A percentile compares a stretch with the other conserved stretches of the same genome.
Evolutionary conservation across 2,797 vertebrate genomes (phyloP).

Genomic region (Rachycentron canadum): DNA sequence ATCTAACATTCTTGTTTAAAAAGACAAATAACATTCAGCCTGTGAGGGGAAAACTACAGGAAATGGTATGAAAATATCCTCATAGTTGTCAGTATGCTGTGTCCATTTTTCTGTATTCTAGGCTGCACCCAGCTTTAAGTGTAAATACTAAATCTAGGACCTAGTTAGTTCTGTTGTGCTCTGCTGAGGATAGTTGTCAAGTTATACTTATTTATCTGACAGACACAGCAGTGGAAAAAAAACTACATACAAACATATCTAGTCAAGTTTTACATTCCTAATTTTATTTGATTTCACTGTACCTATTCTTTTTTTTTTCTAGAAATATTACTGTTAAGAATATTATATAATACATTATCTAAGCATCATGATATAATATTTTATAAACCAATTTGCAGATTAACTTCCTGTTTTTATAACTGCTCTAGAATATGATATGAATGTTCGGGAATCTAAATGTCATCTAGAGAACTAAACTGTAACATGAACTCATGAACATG

Average conservation of each 20-base stretch:
- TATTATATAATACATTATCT: neutral
- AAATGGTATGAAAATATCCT: slow-evolving; percentile 38
- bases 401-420: neutral
- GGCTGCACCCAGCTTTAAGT: neutral
- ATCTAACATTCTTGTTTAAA: slow-evolving; percentile 63
- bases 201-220: neutral
- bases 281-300: slow-evolving; percentile 1
- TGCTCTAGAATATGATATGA: neutral
- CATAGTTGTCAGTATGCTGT: neutral
- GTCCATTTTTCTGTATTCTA: neutral
- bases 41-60: slow-evolving; percentile 46
- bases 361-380: neutral
- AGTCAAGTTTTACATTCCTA: neutral
- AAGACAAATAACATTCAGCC: slow-evolving; percentile 43
- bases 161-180: neutral
- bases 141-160: slow-evolving; percentile 10
- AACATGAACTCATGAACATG: neutral
- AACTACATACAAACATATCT: too few species aligned
- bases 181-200: neutral
- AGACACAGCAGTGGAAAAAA: neutral
- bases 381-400: neutral
- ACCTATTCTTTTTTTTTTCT: neutral
- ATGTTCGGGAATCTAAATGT: neutral
- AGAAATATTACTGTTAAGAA: slow-evolving; percentile 1
- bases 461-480: neutral